These are phyloP conservation scores for Melanostoma mellinum DNA, from an alignment of 2,888 invertebrate genomes.

Conservation along the genomic window DNA sequence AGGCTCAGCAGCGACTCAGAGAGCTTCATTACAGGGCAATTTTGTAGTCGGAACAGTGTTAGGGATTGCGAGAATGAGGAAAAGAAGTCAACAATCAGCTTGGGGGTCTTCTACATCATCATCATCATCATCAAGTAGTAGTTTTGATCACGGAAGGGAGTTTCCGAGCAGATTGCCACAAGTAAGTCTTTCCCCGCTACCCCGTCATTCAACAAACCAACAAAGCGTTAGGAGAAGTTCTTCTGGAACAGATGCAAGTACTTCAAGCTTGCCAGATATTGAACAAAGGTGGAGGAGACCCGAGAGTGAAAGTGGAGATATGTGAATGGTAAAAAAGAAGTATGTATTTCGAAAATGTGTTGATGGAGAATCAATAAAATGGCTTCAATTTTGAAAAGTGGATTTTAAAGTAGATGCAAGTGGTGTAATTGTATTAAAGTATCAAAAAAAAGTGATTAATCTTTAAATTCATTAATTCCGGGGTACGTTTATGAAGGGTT, in stretches of 20 bases:
- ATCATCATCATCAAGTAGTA: constrained; percentile 55
- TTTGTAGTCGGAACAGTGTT: constrained; percentile 78
- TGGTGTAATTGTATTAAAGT: too few species aligned
- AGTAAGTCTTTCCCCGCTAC: constrained; percentile 37
- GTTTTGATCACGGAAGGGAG: constrained; percentile 35
- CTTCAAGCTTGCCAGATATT: constrained; percentile 22
- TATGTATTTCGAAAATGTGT: too few species aligned
- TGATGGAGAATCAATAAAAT: too few species aligned
- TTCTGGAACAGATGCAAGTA: constrained; percentile 25
- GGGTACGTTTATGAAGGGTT: too few species aligned
- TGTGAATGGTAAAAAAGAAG: too few species aligned
- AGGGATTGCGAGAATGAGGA: constrained; percentile 75
- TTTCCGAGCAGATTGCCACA: constrained; percentile 48
- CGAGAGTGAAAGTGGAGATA: too few species aligned
- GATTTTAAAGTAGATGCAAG: too few species aligned
- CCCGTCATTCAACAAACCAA: not conserved
- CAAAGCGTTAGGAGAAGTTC: not conserved
- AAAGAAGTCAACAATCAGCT: constrained; percentile 45
- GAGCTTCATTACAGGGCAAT: constrained; percentile 73
- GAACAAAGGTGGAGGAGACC: constrained; percentile 26
- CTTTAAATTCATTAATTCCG: too few species aligned
- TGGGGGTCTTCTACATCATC: constrained; percentile 51
- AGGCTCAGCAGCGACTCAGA: constrained; percentile 42
- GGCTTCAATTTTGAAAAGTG: too few species aligned
- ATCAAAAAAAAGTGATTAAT: too few species aligned